Evolutionary conservation across 2,113 vertebrate species (phyloP).

Genomic region (Chiloscyllium plagiosum): DNA sequence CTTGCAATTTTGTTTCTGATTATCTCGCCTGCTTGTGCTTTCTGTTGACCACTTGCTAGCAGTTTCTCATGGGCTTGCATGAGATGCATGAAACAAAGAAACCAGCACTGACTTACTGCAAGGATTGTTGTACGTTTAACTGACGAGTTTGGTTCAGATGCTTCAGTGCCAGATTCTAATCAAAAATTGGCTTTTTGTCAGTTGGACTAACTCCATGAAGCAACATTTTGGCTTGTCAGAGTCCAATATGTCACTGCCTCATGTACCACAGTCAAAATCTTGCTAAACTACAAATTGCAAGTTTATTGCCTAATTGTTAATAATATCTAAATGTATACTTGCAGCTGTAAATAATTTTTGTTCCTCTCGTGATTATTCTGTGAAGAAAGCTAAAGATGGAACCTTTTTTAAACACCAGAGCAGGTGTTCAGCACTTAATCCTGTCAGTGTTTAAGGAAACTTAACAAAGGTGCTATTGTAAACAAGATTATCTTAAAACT

Average conservation of each 20-base stretch:
- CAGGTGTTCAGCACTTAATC: not conserved
- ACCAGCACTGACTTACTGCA: not conserved
- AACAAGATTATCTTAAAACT: conserved; percentile 1
- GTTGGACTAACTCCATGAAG: not conserved
- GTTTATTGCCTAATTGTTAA: not conserved
- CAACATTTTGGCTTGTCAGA: not conserved
- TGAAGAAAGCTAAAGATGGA: not conserved
- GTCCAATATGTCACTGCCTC: not conserved
- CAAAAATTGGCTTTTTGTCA: conserved; percentile 2
- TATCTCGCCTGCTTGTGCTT: not conserved
- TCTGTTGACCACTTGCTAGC: not conserved
- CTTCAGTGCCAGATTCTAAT: not conserved
- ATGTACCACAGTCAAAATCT: not conserved
- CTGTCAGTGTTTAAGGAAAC: not conserved
- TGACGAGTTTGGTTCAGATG: not conserved
- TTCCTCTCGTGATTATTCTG: not conserved
- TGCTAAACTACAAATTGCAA: not conserved
- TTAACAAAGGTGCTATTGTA: not conserved
- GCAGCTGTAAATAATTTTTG: not conserved
- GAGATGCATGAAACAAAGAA: not conserved
- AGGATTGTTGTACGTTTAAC: not conserved
- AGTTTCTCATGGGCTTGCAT: not conserved
- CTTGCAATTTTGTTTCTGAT: not conserved
- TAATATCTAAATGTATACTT: not conserved
- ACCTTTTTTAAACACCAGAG: not conserved